These are phyloP conservation scores for Apogon talboti DNA, from an alignment of 2,797 vertebrate species.

Conservation along the genomic window DNA sequence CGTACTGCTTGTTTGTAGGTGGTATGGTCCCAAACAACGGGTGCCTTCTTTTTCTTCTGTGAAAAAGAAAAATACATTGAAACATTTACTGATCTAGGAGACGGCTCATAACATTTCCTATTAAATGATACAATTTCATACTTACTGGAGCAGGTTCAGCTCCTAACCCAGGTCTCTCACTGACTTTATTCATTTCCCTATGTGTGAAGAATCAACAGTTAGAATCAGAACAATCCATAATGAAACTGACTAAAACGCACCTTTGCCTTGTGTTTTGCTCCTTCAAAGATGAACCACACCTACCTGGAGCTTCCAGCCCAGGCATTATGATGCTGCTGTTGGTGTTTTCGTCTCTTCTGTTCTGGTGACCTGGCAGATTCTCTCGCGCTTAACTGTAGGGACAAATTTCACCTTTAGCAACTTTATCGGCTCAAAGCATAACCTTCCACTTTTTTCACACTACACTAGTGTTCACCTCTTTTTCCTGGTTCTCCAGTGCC, in stretches of 20 bases:
- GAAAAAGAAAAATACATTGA: slow-evolving; percentile 7
- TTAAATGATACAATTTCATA: background rate
- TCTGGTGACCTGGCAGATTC: slow-evolving; percentile 77
- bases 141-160: slow-evolving; percentile 78
- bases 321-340: slow-evolving; percentile 73
- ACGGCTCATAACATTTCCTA: background rate
- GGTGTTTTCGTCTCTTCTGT: slow-evolving; percentile 80
- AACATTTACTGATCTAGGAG: background rate
- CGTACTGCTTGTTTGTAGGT: slow-evolving; percentile 95
- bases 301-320: slow-evolving; percentile 84
- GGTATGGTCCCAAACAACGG: slow-evolving; percentile 86
- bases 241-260: background rate
- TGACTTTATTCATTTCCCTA: slow-evolving; percentile 79
- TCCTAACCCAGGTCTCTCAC: slow-evolving; percentile 85
- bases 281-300: background rate
- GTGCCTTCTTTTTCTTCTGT: slow-evolving; percentile 87
- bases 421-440: background rate
- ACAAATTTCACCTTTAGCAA: slow-evolving; percentile 18
- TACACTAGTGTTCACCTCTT: slow-evolving; percentile 82
- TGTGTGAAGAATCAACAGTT: slow-evolving; percentile 4
- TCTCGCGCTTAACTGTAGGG: slow-evolving; percentile 73
- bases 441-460: background rate
- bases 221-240: background rate
- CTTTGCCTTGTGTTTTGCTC: background rate
- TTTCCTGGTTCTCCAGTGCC: slow-evolving; percentile 94